Percentiles rank a stretch among this genome's conserved stretches.
These are phyloP conservation scores for Xyrichtys novacula DNA, from an alignment of 2,797 vertebrate species.

Conservation along the genomic window DNA sequence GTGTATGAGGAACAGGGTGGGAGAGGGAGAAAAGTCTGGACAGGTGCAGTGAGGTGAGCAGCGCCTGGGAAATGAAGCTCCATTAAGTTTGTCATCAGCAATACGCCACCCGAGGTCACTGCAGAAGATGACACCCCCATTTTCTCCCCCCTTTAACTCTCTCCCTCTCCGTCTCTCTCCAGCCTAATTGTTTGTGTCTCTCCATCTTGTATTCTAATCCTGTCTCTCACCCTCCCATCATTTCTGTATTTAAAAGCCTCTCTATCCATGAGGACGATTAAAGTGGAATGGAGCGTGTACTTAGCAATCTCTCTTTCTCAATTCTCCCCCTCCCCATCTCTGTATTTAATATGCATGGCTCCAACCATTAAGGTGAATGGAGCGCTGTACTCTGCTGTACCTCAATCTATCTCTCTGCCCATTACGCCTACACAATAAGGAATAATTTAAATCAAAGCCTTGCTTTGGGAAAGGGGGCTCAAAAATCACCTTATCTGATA, in stretches of 20 bases:
- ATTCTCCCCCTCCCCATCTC: conserved; percentile 2
- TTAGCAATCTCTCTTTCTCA: conserved; percentile 22
- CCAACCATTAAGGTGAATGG: conserved; percentile 57
- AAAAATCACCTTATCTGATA: conserved; percentile 41
- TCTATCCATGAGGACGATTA: conserved; percentile 42
- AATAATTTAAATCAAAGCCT: conserved; percentile 52
- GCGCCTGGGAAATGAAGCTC: conserved; percentile 65
- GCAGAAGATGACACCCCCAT: conserved; percentile 39
- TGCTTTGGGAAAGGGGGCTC: conserved; percentile 8
- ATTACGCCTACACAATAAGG: conserved; percentile 51
- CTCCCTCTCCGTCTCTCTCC: background rate
- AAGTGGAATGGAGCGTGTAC: conserved; percentile 47
- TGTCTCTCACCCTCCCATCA: conserved; percentile 32
- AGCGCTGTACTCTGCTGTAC: conserved; percentile 20
- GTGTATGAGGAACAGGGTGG: conserved; percentile 23
- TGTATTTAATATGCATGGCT: conserved; percentile 63
- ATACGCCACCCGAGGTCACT: conserved; percentile 65
- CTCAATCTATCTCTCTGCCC: conserved; percentile 48
- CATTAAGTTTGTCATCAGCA: conserved; percentile 76
- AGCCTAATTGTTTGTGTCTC: conserved; percentile 56
- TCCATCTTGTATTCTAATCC: conserved; percentile 41
- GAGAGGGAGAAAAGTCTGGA: conserved; percentile 59
- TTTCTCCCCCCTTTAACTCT: background rate
- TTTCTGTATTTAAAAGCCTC: conserved; percentile 55
- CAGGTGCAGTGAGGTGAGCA: conserved; percentile 74